A percentile compares a stretch with the other conserved stretches of the same genome.
phyloP scores from a whole-genome alignment of 2,888 invertebrate species.

The Bembecia ichneumoniformis region DNA sequence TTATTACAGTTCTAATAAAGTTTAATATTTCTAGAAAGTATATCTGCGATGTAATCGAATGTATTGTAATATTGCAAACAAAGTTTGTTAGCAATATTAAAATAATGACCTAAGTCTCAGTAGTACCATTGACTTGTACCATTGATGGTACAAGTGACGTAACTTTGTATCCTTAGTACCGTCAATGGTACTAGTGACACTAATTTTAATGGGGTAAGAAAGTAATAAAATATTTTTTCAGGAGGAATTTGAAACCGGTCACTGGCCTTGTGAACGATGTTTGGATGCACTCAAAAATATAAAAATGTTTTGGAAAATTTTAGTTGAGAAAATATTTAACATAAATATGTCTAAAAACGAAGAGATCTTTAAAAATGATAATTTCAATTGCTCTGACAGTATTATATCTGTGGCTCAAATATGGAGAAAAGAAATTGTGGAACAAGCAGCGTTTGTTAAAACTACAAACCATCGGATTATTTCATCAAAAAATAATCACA shows the following conservation, averaged over 20 bases:
- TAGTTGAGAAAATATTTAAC: constrained; percentile 47
- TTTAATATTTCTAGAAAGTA: no score
- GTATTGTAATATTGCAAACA: no score
- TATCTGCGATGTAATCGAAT: no score
- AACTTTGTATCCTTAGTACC: no score
- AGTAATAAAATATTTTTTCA: constrained; percentile 14
- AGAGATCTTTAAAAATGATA: constrained; percentile 14
- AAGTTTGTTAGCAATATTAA: no score
- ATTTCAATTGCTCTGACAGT: constrained; percentile 19
- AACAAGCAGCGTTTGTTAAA: constrained; percentile 40
- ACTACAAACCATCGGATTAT: constrained; percentile 15
- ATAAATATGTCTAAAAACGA: constrained; percentile 29
- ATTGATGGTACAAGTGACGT: no score
- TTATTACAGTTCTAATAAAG: no score
- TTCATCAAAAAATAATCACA: background rate
- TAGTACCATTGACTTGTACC: no score
- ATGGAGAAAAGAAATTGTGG: constrained; percentile 47
- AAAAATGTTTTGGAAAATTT: constrained; percentile 60
- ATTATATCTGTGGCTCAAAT: constrained; percentile 34
- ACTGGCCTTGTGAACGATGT: constrained; percentile 61
- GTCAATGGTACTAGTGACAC: no score
- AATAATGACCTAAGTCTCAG: background rate
- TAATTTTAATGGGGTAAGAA: background rate
- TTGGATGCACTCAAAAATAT: constrained; percentile 54
- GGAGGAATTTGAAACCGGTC: constrained; percentile 57